Conservation (phyloP, 2,888 invertebrate genomes). For the Frankliniella fusca region DNA sequence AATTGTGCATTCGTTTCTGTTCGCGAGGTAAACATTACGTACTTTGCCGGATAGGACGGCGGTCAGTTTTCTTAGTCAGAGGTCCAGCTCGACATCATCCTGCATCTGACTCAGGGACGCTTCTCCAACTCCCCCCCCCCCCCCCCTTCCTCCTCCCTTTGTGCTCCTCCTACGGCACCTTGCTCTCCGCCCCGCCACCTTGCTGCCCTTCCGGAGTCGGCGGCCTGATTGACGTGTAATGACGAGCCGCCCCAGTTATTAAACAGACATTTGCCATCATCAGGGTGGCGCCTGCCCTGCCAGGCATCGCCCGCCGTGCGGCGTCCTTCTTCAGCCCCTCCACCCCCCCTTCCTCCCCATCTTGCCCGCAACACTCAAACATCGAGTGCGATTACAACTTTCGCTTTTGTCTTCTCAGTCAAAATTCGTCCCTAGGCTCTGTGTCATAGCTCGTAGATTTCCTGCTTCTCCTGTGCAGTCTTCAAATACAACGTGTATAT, state of each 20-base stretch:
- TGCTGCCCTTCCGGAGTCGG: neutral
- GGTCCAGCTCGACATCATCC: too few species aligned
- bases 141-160: neutral
- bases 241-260: constrained; percentile 15
- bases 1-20: too few species aligned
- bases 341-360: neutral
- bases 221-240: constrained; percentile 12
- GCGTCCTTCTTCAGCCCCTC: neutral
- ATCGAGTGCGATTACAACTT: too few species aligned
- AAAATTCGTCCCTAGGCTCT: too few species aligned
- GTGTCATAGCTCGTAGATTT: too few species aligned
- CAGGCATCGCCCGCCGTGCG: neutral
- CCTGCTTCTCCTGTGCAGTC: too few species aligned
- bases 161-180: neutral
- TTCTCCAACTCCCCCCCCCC: neutral
- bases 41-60: too few species aligned
- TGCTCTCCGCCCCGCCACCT: neutral
- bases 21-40: too few species aligned
- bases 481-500: too few species aligned
- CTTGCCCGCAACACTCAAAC: neutral
- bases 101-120: too few species aligned
- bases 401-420: too few species aligned
- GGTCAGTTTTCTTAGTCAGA: too few species aligned
- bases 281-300: neutral
- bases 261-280: constrained; percentile 17